phyloP scores from a whole-genome alignment of 2,113 vertebrate species.

The Dasyornis broadbenti region DNA sequence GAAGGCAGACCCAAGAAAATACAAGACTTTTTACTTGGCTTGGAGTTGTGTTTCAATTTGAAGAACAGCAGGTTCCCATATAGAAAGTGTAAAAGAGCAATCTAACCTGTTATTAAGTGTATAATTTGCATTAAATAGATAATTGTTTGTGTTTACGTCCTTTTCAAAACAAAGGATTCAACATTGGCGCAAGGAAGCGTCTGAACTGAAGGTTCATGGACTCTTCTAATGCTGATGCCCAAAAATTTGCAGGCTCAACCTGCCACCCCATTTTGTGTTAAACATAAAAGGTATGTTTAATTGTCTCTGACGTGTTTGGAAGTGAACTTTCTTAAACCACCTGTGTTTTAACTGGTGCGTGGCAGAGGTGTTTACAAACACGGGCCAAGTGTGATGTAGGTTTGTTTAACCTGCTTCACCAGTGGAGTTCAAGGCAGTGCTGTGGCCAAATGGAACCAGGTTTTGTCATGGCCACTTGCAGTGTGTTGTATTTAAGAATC shows the following conservation, averaged over 20 bases:
- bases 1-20: neutral
- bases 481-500: neutral
- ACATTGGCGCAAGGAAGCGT: neutral
- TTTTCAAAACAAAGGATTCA: neutral
- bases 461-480: neutral
- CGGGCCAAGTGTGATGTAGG: neutral
- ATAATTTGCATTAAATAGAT: neutral
- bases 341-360: neutral
- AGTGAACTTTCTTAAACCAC: neutral
- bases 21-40: neutral
- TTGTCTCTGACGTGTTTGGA: constrained; percentile 12
- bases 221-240: neutral
- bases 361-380: constrained; percentile 21
- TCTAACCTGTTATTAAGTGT: neutral
- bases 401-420: constrained; percentile 28
- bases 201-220: neutral
- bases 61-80: neutral
- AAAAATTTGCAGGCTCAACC: neutral
- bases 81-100: neutral
- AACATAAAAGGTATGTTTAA: neutral
- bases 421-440: neutral
- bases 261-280: neutral
- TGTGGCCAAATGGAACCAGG: constrained; percentile 23
- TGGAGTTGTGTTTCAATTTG: neutral
- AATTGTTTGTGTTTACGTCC: neutral